Evolutionary conservation across 2,113 vertebrate species (phyloP).

Genomic region (Tauraco erythrolophus): DNA sequence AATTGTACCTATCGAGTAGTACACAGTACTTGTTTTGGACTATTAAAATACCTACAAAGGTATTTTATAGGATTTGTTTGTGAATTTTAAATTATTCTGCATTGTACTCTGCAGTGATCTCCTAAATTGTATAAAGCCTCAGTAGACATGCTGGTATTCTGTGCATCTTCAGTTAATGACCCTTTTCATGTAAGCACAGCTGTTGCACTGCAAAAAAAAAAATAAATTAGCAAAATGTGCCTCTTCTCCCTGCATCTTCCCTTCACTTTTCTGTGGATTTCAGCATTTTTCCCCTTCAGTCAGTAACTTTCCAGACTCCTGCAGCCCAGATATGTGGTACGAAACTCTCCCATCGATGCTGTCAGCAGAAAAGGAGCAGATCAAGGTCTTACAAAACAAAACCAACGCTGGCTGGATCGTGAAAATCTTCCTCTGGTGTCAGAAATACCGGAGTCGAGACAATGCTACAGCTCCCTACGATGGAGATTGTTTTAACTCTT

Average conservation of each 20-base stretch:
- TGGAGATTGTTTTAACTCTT: neutral
- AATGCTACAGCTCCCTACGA: neutral
- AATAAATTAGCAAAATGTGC: slow-evolving; percentile 46
- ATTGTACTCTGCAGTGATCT: slow-evolving; percentile 24
- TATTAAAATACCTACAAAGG: slow-evolving; percentile 50
- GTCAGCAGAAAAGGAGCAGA: slow-evolving; percentile 18
- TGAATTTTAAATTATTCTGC: slow-evolving; percentile 40
- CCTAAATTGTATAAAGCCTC: slow-evolving; percentile 21
- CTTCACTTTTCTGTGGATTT: slow-evolving; percentile 35
- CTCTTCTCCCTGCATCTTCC: neutral
- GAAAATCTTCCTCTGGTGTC: neutral
- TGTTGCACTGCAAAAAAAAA: slow-evolving; percentile 51
- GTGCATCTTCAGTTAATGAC: slow-evolving; percentile 56
- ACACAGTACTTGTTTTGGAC: slow-evolving; percentile 16
- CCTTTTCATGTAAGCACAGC: slow-evolving; percentile 66
- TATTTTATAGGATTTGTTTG: slow-evolving; percentile 39
- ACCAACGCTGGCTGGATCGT: neutral
- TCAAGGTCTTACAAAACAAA: neutral
- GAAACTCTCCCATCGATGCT: neutral
- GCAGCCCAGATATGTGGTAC: neutral
- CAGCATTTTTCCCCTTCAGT: neutral
- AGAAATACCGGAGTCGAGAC: neutral
- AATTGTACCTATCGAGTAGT: neutral
- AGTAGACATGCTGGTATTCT: neutral
- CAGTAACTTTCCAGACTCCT: slow-evolving; percentile 17